A percentile compares a stretch with the other conserved stretches of the same genome.
Evolutionary conservation across 1,140 invertebrate genomes (phyloP).

Genomic region (Drusus annulatus): DNA sequence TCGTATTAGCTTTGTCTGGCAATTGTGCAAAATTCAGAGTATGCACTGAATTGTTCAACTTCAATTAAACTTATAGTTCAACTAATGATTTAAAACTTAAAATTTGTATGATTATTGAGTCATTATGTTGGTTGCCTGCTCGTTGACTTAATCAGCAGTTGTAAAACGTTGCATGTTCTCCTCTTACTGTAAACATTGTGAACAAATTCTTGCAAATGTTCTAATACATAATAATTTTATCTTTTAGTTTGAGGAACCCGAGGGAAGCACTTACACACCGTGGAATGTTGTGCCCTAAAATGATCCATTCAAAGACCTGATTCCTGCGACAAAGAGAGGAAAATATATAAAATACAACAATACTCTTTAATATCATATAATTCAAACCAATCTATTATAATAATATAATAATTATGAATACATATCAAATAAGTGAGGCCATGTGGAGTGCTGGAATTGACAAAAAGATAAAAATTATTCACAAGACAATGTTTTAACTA

Average conservation of each 20-base stretch:
- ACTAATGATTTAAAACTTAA: no score
- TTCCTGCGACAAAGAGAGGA: not conserved
- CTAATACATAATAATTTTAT: no score
- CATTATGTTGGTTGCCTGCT: no score
- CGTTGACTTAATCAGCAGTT: no score
- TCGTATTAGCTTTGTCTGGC: no score
- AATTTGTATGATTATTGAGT: no score
- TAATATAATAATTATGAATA: not conserved
- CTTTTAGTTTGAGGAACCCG: constrained; percentile 67
- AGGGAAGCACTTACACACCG: constrained; percentile 70
- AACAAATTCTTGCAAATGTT: no score
- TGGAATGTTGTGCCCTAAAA: constrained; percentile 75
- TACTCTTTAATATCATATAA: constrained; percentile 27
- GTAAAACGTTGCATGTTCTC: no score
- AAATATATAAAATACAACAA: constrained; percentile 27
- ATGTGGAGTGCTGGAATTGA: constrained; percentile 35
- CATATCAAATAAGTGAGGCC: constrained; percentile 17
- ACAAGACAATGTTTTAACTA: constrained; percentile 4
- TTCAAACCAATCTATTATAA: constrained; percentile 35
- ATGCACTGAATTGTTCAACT: no score
- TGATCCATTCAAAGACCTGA: not conserved
- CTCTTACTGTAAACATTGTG: no score
- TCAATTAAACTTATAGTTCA: no score
- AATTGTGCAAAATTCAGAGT: no score
- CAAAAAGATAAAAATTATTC: constrained; percentile 33